Evolutionary conservation across 2,113 vertebrate genomes (phyloP), one percentile per base, ranked within the genome.

Genomic region (Rhineura floridana): DNA sequence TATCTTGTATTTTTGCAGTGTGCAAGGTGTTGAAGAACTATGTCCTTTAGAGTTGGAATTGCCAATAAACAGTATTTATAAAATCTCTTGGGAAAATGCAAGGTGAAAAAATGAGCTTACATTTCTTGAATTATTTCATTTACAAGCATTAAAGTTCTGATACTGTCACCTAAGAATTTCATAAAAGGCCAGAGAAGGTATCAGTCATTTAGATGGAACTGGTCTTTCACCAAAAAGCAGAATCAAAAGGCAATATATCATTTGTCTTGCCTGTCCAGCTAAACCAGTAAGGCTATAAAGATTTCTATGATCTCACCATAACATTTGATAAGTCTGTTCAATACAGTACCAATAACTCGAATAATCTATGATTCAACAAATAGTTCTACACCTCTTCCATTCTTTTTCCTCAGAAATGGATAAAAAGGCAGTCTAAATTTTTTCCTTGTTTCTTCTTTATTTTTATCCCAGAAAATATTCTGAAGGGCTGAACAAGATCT

Each of bases 61-160:
- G 17, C 50, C 42, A 25, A 46, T 65, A 48, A 13, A 63, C 1
- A 67, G 33, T 33, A 15, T 39, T 46, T 70, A 48, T 19, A 63
- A 39, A 13, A 12, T 67, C 46, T 69, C 28, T 83, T 52, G 59
- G 36, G 42, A 88, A 65, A 63, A 75, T 83, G 17, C 44, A 50
- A n/a, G 85, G 15, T 86, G 62, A 67, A 52, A 73, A 59, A 2
- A 19, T 25, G 52, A 65, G 70, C 23, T 15, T 73, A 55, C 1
- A 36, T 77, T 76, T 77, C 81, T 76, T 52, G 46, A 88, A 76
- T 73, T 21, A 65, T 65, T 83, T 82, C 52, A 63, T 82, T 77
- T 79, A n/a, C 17, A 59, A 55, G 36, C 63, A 50, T 79, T 46
- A 36, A 77, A 30, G 55, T 42, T 85, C 52, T 73, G 42, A 85